Evolutionary conservation across 1,140 invertebrate genomes (phyloP).

Genomic region (Drosophila yakuba): DNA sequence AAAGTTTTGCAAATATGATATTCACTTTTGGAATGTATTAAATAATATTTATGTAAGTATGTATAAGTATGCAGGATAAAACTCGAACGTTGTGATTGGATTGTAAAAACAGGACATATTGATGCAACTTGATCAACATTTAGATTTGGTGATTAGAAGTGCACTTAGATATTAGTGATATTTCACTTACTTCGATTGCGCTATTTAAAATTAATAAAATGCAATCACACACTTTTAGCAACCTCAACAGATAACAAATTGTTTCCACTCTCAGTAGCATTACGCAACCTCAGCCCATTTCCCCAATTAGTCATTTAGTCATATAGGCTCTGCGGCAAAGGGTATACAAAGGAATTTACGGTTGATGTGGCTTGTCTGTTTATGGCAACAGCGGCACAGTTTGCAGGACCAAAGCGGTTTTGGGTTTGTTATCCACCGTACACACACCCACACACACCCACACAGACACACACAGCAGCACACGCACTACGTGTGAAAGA

Average conservation of each 20-base stretch:
- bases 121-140: too few relatives aligned
- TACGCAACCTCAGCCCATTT: background rate
- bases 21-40: too few relatives aligned
- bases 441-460: slow-evolving; percentile 9
- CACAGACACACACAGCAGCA: background rate
- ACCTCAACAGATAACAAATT: background rate
- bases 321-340: background rate
- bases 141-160: too few relatives aligned
- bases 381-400: slow-evolving; percentile 15
- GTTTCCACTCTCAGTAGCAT: background rate
- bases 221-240: too few relatives aligned
- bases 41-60: too few relatives aligned
- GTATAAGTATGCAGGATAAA: too few relatives aligned
- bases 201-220: background rate
- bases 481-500: background rate
- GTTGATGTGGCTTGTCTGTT: slow-evolving; percentile 59
- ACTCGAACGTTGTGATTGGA: too few relatives aligned
- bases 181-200: too few relatives aligned
- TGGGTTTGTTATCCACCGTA: slow-evolving; percentile 59
- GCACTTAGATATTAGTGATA: too few relatives aligned
- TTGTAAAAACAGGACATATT: too few relatives aligned
- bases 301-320: background rate
- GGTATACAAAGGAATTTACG: slow-evolving; percentile 53
- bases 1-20: too few relatives aligned
- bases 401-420: slow-evolving; percentile 56